Conservation (phyloP, 2,797 vertebrate species). For the Myotis findleyi region DNA sequence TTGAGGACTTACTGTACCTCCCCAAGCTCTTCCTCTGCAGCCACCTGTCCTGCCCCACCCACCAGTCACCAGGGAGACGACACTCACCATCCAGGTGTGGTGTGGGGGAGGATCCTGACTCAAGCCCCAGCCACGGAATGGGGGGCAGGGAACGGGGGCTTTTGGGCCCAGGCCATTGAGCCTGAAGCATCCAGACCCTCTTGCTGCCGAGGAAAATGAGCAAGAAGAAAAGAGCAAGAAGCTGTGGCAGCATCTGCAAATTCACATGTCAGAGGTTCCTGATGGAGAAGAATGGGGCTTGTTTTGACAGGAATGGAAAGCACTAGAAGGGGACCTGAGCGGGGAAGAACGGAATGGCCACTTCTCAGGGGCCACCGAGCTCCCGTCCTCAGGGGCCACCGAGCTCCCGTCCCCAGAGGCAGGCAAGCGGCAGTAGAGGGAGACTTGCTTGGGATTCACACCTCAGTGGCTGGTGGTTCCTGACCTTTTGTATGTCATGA, state of each 20-base stretch:
- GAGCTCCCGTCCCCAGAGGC: neutral
- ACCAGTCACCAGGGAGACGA: neutral
- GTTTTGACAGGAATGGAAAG: neutral
- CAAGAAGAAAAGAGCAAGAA: neutral
- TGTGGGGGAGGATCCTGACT: neutral
- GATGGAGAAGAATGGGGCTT: neutral
- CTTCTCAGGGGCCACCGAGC: neutral
- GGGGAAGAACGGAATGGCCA: neutral
- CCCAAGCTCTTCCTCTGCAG: neutral
- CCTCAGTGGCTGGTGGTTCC: neutral
- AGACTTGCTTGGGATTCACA: neutral
- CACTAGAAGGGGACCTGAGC: neutral
- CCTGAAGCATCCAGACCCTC: neutral
- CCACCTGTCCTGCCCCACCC: neutral
- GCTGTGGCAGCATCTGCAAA: neutral
- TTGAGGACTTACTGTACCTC: neutral
- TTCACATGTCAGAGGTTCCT: accelerated
- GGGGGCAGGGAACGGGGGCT: neutral
- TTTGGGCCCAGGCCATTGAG: neutral
- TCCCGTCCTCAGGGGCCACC: neutral
- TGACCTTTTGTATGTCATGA: neutral
- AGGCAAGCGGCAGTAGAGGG: neutral
- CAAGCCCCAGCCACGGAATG: neutral
- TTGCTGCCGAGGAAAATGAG: no score
- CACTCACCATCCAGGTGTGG: no score